Conservation (phyloP, 2,888 invertebrate genomes). For the Synergus umbraculus region DNA sequence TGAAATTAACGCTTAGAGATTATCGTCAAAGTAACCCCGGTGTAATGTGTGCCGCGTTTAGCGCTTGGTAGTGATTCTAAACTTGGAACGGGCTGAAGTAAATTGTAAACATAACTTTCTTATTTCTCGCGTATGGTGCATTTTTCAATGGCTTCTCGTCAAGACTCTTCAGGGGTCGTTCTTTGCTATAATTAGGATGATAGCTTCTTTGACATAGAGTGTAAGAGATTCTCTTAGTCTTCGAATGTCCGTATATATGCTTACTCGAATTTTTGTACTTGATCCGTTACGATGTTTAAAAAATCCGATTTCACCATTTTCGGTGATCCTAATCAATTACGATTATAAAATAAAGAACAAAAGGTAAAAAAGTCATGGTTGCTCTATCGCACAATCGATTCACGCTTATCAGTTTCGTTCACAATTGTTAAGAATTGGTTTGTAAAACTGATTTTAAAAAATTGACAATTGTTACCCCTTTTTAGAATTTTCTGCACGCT, state of each 20-base stretch:
- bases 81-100: slow-evolving; percentile 18
- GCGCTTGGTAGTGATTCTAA: slow-evolving; percentile 38
- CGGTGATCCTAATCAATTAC: background rate
- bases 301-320: background rate
- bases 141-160: slow-evolving; percentile 16
- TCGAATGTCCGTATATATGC: slow-evolving; percentile 30
- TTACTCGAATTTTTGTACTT: slow-evolving; percentile 24
- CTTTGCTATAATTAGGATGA: slow-evolving; percentile 36
- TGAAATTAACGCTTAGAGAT: slow-evolving; percentile 44
- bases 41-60: slow-evolving; percentile 37
- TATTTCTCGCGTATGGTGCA: slow-evolving; percentile 18
- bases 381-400: slow-evolving; percentile 23
- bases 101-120: slow-evolving; percentile 25
- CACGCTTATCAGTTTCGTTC: background rate
- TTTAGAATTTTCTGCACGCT: slow-evolving; percentile 18
- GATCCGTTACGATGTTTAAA: slow-evolving; percentile 9
- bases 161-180: slow-evolving; percentile 26
- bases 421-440: background rate
- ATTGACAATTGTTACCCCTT: slow-evolving; percentile 1
- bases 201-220: slow-evolving; percentile 30
- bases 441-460: background rate
- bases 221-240: slow-evolving; percentile 17
- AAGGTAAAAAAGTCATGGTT: background rate
- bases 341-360: background rate
- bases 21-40: slow-evolving; percentile 30